Conservation (phyloP, 2,888 invertebrate genomes). For the Podabrus alpinus region DNA sequence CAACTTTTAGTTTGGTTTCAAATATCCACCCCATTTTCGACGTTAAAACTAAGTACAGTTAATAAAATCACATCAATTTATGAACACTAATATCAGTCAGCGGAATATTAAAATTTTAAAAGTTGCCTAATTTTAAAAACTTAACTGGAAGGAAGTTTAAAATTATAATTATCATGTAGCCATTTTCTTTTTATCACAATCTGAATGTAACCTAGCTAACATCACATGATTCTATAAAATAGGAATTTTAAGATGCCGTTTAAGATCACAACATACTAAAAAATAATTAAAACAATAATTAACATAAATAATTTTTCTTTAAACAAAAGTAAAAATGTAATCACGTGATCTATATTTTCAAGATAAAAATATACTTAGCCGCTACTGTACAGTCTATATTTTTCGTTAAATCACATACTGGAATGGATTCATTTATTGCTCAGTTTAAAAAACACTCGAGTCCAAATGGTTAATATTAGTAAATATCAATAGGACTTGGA, state of each 20-base stretch:
- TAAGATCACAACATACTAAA: background rate
- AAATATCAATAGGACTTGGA: constrained; percentile 43
- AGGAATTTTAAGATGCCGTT: background rate
- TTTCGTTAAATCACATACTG: constrained; percentile 53
- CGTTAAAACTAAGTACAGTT: constrained; percentile 1
- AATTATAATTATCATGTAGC: constrained; percentile 15
- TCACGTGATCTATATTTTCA: constrained; percentile 14
- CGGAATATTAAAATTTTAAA: background rate
- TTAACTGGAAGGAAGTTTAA: background rate
- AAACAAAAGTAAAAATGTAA: background rate
- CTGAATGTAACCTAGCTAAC: constrained; percentile 10
- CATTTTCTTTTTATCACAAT: constrained; percentile 25
- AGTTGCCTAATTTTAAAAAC: background rate
- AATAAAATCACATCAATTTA: background rate
- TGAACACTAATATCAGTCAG: background rate
- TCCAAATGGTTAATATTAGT: constrained; percentile 45
- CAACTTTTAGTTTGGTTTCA: background rate
- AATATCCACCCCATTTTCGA: background rate
- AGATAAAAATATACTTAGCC: constrained; percentile 46
- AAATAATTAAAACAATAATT: background rate
- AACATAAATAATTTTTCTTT: background rate
- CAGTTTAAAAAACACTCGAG: constrained; percentile 33
- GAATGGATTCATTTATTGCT: constrained; percentile 54
- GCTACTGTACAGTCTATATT: constrained; percentile 53
- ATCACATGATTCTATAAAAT: background rate